Evolutionary conservation across 2,888 invertebrate species (phyloP), one percentile per base, ranked within the genome.

Genomic region (Lordiphosa andalusiaca): DNA sequence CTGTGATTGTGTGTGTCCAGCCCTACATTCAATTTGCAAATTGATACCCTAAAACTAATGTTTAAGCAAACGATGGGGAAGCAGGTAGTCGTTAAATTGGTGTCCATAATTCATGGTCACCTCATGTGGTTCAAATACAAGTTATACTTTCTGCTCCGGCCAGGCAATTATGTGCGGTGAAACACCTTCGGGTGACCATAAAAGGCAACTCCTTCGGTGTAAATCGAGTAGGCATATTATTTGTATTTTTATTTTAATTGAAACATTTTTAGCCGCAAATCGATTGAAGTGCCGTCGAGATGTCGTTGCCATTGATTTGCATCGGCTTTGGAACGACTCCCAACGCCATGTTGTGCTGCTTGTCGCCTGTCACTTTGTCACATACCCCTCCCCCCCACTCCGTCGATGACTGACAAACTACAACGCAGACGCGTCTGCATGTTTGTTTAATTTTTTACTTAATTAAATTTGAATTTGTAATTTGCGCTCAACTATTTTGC

Each of bases 391-490:
- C n/a, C n/a, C n/a, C n/a, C n/a, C n/a, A n/a, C 16, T 35, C 48
- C 37, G 6, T 13, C 7, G 47, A 23, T 73, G 69, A 71, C 72
- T 82, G 82, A 78, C 82, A 76, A 71, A 80, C 56, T 63, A 73
- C 83, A 80, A 74, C 57, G 63, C 66, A 80, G 80, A 77, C 67
- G 71, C 81, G 80, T 83, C 83, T 83, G 75, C 75, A 68, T 61
- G 80, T 75, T 77, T 77, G 67, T 83, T 80, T 83, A 80, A 80
- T 80, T 80, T 80, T 80, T 83, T 80, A 83, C 81, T 80, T 80
- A 80, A 80, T 80, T 80, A 80, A 80, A 80, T 80, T 80, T 80
- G 81, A 80, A 80, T 80, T 83, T 83, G 81, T 80, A 80, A 80
- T 83, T 83, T 80, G 73, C 72, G 56, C 59, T 71, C 81, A 68